Evolutionary conservation across 1,140 invertebrate species (phyloP), one percentile per base, ranked within the genome.

Genomic region (Aphelinus certus): DNA sequence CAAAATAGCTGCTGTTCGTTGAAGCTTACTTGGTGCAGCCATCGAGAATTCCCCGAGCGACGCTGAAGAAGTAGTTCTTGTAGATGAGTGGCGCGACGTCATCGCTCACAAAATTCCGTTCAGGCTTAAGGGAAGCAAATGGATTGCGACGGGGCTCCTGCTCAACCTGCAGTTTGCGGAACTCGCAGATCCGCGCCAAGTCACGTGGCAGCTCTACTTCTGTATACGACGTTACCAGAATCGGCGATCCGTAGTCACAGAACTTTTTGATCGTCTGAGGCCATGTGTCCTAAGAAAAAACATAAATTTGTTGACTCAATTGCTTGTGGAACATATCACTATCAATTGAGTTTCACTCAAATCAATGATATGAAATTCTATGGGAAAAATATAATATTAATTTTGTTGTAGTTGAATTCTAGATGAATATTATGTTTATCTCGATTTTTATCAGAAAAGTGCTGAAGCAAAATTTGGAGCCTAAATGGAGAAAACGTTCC

Each of bases 61-160:
- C 55, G 9, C 56, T 67, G 4, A 90, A 85, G 83, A 89, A 92
- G 85, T 91, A 90, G 86, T 94, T 94, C 79, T 94, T 94, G 79
- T 92, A 94, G 75, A 94, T 90, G 42, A 94, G 84, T 0, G 93
- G 92, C 26, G 87, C 89, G 45, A 90, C 88, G 63, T 94, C 89
- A 76, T 94, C 93, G 9, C 91, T 92, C 10, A 94, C 91, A 77
- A 94, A 93, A 82, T 94, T 94, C 53, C 92, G 89, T 77, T 93
- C 92, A 0, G 93, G 93, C 79, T 92, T 90, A 0, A 92, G 84
- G 65, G 92, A 92, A 0, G 91, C 85, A 76, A 91, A 94, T 0
- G 89, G 89, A 85, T 94, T 94, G 55, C 81, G 83, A 46, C 84
- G 86, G 0, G 91, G 89, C 9, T 88, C 87, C 6, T 88, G 66